Evolutionary conservation across 2,888 invertebrate genomes (phyloP).

Genomic region (Steinernema carpocapsae): DNA sequence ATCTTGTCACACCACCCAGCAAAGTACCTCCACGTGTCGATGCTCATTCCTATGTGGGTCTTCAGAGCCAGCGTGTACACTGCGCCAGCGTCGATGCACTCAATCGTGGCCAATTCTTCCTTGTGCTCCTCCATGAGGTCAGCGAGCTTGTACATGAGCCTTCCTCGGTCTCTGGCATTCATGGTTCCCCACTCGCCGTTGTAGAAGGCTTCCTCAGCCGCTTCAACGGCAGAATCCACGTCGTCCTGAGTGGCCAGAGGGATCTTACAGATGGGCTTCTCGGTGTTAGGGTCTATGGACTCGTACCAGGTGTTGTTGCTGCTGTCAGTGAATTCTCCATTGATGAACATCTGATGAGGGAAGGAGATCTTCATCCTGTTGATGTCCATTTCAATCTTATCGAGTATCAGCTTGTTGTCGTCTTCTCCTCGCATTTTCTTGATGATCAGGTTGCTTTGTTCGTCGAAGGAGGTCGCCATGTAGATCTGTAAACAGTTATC

Average conservation of each 20-base stretch:
- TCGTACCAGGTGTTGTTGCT: conserved; percentile 74
- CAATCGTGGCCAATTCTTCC: conserved; percentile 91
- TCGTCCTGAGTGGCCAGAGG: conserved; percentile 78
- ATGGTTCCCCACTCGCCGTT: conserved; percentile 90
- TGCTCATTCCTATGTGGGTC: conserved; percentile 96
- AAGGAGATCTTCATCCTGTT: conserved; percentile 86
- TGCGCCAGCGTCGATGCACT: conserved; percentile 90
- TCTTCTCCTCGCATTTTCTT: conserved; percentile 74
- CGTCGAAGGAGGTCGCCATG: conserved; percentile 86
- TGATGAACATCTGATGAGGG: conserved; percentile 87
- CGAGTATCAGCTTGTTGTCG: conserved; percentile 53
- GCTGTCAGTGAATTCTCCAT: conserved; percentile 86
- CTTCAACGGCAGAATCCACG: conserved; percentile 84
- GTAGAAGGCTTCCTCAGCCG: conserved; percentile 76
- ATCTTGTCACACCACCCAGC: conserved; percentile 95
- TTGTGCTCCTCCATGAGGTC: conserved; percentile 92
- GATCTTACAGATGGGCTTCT: conserved; percentile 74
- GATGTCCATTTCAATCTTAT: conserved; percentile 73
- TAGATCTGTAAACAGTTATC: conserved; percentile 76
- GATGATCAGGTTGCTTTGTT: conserved; percentile 79
- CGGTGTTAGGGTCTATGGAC: conserved; percentile 83
- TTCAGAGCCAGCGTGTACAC: conserved; percentile 94
- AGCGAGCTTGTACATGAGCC: conserved; percentile 83
- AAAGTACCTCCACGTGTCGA: conserved; percentile 93
- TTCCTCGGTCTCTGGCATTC: conserved; percentile 87